phyloP scores from a whole-genome alignment of 2,113 vertebrate genomes.

The Microtus ochrogaster region DNA sequence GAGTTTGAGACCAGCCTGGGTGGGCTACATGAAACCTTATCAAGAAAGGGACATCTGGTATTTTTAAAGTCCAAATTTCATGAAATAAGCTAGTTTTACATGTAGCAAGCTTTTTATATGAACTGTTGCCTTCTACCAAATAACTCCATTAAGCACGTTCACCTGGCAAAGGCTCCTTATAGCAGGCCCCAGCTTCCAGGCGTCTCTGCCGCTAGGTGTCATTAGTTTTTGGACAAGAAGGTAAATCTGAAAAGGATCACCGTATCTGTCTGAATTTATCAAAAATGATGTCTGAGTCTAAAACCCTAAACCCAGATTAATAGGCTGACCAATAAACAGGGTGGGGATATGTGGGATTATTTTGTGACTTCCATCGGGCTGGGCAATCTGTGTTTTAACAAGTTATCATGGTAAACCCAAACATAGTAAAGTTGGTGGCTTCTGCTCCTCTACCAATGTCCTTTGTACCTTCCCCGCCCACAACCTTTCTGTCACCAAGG shows the following conservation, averaged over 20 bases:
- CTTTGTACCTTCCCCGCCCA: not conserved
- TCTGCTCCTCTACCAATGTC: not conserved
- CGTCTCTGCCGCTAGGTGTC: not conserved
- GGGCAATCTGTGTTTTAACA: not conserved
- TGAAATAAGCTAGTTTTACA: not conserved
- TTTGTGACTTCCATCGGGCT: too few species aligned
- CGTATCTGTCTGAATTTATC: not conserved
- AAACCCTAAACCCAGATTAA: not conserved
- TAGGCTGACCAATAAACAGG: not conserved
- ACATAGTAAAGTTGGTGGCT: not conserved
- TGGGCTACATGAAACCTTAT: not conserved
- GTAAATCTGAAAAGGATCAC: not conserved
- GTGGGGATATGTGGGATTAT: not conserved
- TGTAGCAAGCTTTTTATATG: not conserved
- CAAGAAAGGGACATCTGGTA: not conserved
- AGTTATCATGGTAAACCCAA: not conserved
- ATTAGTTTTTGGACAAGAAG: not conserved
- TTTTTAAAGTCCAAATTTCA: conserved; percentile 16
- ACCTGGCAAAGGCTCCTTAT: not conserved
- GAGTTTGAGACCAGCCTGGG: not conserved
- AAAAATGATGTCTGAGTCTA: not conserved
- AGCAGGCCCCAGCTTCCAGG: not conserved
- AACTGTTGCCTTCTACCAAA: not conserved
- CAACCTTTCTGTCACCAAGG: not conserved
- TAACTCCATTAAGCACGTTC: not conserved